Conservation (phyloP, 1,140 invertebrate species). For the Xylocopa sonorina region DNA sequence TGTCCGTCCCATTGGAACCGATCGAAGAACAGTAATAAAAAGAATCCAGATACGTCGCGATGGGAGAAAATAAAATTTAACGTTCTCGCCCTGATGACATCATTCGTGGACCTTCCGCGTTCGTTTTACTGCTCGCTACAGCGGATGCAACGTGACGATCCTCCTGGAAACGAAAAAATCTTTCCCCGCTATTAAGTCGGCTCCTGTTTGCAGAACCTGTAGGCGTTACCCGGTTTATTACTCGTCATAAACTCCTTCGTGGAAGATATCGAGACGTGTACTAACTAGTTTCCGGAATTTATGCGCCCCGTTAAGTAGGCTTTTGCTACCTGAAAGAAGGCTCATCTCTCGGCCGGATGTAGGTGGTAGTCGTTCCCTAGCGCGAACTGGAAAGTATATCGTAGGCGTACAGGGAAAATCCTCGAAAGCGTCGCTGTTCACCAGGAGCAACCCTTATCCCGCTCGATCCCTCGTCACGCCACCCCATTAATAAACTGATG, state of each 20-base stretch:
- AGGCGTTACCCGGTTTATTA: slow-evolving; percentile 25
- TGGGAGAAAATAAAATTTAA: slow-evolving; percentile 11
- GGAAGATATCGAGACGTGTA: neutral
- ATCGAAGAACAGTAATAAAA: neutral
- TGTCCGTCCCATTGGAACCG: neutral
- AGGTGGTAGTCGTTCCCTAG: neutral
- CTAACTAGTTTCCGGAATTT: slow-evolving; percentile 28
- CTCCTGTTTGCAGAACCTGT: slow-evolving; percentile 20
- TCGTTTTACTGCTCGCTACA: slow-evolving; percentile 21
- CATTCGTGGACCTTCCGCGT: neutral
- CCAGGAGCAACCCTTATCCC: too few species aligned
- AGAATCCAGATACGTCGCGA: neutral
- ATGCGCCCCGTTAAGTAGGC: slow-evolving; percentile 26
- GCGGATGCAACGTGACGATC: neutral
- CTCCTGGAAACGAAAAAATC: neutral
- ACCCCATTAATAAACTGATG: too few species aligned
- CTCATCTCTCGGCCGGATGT: neutral
- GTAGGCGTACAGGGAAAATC: too few species aligned
- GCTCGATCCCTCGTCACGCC: too few species aligned
- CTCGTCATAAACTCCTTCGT: slow-evolving; percentile 17
- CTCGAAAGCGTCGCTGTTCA: too few species aligned
- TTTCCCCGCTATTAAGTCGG: slow-evolving; percentile 4
- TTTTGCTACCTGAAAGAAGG: neutral
- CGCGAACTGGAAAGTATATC: neutral
- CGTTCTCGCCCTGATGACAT: neutral